These are phyloP conservation scores for Meloe dianella DNA, from an alignment of 2,888 invertebrate species.

Conservation along the genomic window DNA sequence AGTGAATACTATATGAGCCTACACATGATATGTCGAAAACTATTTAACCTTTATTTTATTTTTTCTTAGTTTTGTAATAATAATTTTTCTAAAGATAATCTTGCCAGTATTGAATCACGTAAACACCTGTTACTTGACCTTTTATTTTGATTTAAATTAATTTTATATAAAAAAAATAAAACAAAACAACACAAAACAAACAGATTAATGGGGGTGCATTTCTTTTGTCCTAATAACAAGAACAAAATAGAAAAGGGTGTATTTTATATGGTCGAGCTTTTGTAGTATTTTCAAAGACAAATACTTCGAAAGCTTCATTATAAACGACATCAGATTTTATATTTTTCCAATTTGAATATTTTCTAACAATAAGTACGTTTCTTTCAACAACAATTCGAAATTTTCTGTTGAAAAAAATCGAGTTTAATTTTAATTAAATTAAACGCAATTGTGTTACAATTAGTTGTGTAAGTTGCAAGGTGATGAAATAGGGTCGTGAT, in stretches of 20 bases:
- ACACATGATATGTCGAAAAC: conserved; percentile 33
- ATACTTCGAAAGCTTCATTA: conserved; percentile 42
- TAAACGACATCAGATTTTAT: conserved; percentile 38
- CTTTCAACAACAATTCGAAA: neutral
- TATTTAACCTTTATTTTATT: conserved; percentile 29
- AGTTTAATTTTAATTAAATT: too few relatives aligned
- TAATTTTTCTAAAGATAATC: conserved; percentile 12
- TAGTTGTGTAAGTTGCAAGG: neutral
- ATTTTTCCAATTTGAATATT: conserved; percentile 33
- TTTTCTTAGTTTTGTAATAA: conserved; percentile 15
- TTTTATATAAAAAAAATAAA: neutral
- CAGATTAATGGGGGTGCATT: conserved; percentile 13
- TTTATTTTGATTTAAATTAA: conserved; percentile 9
- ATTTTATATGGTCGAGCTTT: conserved; percentile 40
- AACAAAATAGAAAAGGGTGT: conserved; percentile 32
- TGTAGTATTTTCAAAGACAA: conserved; percentile 43
- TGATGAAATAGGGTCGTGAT: neutral
- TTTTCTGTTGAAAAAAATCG: too few relatives aligned
- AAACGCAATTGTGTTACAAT: too few relatives aligned
- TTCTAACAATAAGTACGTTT: neutral
- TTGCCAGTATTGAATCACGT: conserved; percentile 5
- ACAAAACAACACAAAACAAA: too few relatives aligned
- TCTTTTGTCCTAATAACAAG: conserved; percentile 33
- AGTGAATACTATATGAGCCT: conserved; percentile 34
- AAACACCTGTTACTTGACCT: conserved; percentile 28